Percentiles rank a stretch among this genome's conserved stretches.
phyloP scores from a whole-genome alignment of 2,797 vertebrate genomes.

The Mallotus villosus region DNA sequence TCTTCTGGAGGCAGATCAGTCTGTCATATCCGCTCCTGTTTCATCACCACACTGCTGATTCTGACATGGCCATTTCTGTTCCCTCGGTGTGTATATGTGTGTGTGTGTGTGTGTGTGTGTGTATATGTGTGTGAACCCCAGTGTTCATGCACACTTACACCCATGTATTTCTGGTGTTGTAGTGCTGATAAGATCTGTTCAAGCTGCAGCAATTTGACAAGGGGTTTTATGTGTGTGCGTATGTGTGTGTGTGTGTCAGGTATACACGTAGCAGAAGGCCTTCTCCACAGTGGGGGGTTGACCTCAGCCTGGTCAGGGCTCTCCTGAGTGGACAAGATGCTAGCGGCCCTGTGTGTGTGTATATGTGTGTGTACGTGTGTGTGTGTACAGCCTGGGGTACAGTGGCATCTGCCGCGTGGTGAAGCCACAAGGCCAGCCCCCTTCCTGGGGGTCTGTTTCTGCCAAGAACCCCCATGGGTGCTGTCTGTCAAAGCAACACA shows the following conservation, averaged over 20 bases:
- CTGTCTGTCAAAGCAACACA: slow-evolving; percentile 22
- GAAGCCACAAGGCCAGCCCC: slow-evolving; percentile 16
- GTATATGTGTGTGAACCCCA: neutral
- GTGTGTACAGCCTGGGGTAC: neutral
- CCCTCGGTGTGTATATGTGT: neutral
- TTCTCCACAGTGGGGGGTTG: neutral
- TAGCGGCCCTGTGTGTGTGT: slow-evolving; percentile 14
- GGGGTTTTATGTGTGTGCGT: neutral
- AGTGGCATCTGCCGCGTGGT: slow-evolving; percentile 14
- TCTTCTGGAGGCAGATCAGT: slow-evolving; percentile 1
- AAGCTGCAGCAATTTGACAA: neutral
- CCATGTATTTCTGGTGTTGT: neutral
- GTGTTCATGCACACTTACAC: neutral
- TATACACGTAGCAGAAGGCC: neutral
- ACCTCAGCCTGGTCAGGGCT: slow-evolving; percentile 3
- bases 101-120: slow-evolving; percentile 4
- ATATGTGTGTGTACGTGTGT: neutral
- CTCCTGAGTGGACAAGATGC: slow-evolving; percentile 7
- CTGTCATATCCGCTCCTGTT: neutral
- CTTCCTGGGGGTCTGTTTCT: slow-evolving; percentile 14
- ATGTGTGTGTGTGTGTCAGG: slow-evolving; percentile 11
- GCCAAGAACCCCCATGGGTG: slow-evolving; percentile 18
- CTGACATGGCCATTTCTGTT: neutral
- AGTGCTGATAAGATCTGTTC: neutral
- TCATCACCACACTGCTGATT: slow-evolving; percentile 6